These are phyloP conservation scores for Petaurus breviceps DNA, from an alignment of 2,113 vertebrate species.

Conservation along the genomic window DNA sequence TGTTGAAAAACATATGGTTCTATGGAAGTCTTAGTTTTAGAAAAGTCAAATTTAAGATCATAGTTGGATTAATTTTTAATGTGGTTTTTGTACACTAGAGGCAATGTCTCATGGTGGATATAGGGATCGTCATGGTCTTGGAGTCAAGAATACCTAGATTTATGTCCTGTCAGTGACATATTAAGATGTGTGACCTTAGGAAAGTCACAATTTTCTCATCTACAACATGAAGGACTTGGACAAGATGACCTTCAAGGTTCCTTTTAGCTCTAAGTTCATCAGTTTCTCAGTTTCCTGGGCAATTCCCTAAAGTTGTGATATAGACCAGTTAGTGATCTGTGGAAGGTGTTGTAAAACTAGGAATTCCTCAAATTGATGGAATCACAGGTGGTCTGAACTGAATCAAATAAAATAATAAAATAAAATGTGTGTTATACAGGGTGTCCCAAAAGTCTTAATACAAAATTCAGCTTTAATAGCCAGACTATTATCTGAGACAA, in stretches of 20 bases:
- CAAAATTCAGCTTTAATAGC: not conserved
- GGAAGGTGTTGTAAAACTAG: not conserved
- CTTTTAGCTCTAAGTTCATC: not conserved
- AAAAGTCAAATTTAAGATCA: not conserved
- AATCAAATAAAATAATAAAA: not conserved
- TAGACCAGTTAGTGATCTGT: not conserved
- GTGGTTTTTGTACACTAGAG: not conserved
- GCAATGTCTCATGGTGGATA: not conserved
- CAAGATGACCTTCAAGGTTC: not conserved
- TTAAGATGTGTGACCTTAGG: not conserved
- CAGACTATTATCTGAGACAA: not conserved
- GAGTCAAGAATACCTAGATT: not conserved
- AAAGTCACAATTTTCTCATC: not conserved
- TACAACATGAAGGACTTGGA: not conserved
- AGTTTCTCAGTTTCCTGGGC: not conserved
- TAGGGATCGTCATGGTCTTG: not conserved
- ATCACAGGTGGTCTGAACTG: not conserved
- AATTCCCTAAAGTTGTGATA: not conserved
- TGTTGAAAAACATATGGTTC: not conserved
- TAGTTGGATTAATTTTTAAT: not conserved
- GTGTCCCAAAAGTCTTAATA: not conserved
- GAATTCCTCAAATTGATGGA: not conserved
- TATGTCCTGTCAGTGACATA: not conserved
- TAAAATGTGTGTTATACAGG: not conserved
- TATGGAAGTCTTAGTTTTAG: not conserved